Evolutionary conservation across 2,113 vertebrate genomes (phyloP).

Genomic region (Gymnogyps californianus): DNA sequence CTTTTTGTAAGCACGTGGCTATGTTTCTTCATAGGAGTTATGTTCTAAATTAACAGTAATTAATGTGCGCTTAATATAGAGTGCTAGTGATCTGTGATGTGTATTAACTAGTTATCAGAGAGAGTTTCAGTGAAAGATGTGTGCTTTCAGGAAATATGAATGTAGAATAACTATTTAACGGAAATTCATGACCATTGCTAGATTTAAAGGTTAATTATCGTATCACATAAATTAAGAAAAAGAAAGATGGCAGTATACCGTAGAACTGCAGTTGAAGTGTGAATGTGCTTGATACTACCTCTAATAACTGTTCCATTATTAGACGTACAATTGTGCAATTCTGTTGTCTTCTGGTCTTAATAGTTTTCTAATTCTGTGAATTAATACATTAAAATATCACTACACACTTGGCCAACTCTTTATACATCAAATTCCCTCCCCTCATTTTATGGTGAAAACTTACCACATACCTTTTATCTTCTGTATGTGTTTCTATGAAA

Average conservation of each 20-base stretch:
- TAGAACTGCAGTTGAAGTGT: slow-evolving; percentile 16
- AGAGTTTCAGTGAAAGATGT: slow-evolving; percentile 34
- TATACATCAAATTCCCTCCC: neutral
- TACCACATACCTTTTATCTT: neutral
- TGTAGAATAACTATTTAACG: slow-evolving; percentile 46
- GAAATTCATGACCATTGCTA: slow-evolving; percentile 37
- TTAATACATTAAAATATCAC: slow-evolving; percentile 18
- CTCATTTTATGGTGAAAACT: neutral
- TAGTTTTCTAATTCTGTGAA: slow-evolving; percentile 48
- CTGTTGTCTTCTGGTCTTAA: slow-evolving; percentile 48
- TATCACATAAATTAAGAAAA: slow-evolving; percentile 33
- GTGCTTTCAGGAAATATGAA: slow-evolving; percentile 33
- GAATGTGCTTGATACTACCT: neutral
- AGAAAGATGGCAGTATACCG: neutral
- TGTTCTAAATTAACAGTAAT: slow-evolving; percentile 67
- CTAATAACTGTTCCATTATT: slow-evolving; percentile 45
- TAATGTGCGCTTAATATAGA: slow-evolving; percentile 54
- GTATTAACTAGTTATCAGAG: slow-evolving; percentile 35
- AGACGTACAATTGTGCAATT: slow-evolving; percentile 2
- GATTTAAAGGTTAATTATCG: slow-evolving; percentile 55
- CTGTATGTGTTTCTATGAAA: neutral
- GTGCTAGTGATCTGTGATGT: slow-evolving; percentile 39
- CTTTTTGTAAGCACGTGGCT: slow-evolving; percentile 31
- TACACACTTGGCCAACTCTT: neutral
- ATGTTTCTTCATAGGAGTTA: slow-evolving; percentile 49